Conservation (phyloP, 2,113 vertebrate genomes). For the Cyphomyrus discorhynchus region DNA sequence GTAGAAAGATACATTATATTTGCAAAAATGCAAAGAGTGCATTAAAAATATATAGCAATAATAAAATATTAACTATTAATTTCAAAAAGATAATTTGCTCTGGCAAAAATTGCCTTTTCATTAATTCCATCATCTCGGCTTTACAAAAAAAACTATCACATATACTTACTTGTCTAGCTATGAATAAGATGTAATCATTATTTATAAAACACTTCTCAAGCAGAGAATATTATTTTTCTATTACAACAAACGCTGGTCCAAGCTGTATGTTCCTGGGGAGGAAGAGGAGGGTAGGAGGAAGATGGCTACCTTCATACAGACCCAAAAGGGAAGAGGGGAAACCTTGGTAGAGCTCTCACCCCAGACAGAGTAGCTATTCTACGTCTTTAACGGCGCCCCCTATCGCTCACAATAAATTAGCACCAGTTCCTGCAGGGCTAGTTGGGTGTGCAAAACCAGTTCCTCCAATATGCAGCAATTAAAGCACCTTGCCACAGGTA, state of each 20-base stretch:
- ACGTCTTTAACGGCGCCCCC: neutral
- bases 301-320: neutral
- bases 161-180: constrained; percentile 26
- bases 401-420: neutral
- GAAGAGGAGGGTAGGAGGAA: neutral
- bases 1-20: constrained; percentile 69
- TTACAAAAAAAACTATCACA: constrained; percentile 25
- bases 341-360: neutral
- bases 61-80: constrained; percentile 72
- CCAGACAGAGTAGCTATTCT: neutral
- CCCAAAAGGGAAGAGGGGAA: neutral
- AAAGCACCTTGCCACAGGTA: neutral
- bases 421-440: neutral
- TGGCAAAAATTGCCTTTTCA: constrained; percentile 51
- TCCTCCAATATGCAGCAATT: neutral
- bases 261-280: constrained; percentile 13
- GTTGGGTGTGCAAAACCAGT: neutral
- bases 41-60: constrained; percentile 70
- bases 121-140: constrained; percentile 44
- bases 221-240: constrained; percentile 30
- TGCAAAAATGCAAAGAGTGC: constrained; percentile 65
- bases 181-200: constrained; percentile 44
- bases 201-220: constrained; percentile 33
- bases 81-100: constrained; percentile 62
- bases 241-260: neutral